Evolutionary conservation across 2,797 vertebrate species (phyloP).

Genomic region (Lagorchestes hirsutus): DNA sequence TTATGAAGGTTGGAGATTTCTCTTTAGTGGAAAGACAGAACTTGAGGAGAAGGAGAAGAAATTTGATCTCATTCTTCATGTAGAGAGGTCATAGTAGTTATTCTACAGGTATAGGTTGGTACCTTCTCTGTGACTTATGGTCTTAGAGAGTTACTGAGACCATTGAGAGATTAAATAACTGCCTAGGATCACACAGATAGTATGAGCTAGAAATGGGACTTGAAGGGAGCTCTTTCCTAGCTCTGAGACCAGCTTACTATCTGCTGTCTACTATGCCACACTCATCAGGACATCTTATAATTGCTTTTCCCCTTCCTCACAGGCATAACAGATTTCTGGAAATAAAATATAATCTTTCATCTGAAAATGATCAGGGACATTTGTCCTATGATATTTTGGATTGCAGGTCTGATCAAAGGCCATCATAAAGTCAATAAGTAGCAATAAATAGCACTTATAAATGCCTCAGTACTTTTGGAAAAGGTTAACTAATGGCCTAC

Average conservation of each 20-base stretch:
- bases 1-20: not conserved
- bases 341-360: not conserved
- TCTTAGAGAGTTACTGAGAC: not conserved
- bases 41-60: not conserved
- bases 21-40: not conserved
- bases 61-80: not conserved
- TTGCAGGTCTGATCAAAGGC: not conserved
- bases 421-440: not conserved
- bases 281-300: not conserved
- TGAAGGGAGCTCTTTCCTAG: not conserved
- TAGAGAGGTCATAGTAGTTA: not conserved
- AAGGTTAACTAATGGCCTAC: not conserved
- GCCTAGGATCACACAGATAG: too few relatives aligned
- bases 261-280: not conserved
- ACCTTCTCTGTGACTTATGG: not conserved
- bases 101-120: not conserved
- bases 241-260: not conserved
- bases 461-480: not conserved
- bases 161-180: too few relatives aligned
- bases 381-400: not conserved
- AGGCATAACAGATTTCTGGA: not conserved
- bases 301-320: not conserved
- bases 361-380: not conserved
- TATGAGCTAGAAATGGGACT: not conserved
- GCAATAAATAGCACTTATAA: not conserved